Evolutionary conservation across 2,113 vertebrate species (phyloP).

Genomic region (Capreolus pygargus): DNA sequence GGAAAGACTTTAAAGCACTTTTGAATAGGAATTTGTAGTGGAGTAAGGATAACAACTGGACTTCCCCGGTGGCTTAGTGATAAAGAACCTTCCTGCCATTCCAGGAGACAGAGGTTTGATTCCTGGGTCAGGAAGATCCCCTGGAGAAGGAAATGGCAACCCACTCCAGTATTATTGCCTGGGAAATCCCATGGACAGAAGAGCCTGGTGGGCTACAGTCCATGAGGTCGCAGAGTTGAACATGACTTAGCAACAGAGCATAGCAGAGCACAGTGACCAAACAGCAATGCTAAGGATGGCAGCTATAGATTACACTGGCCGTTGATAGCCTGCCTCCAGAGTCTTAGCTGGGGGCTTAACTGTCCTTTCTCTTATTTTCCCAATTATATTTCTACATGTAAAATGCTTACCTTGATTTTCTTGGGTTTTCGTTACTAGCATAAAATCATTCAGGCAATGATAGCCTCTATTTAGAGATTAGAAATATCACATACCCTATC

Average conservation of each 20-base stretch:
- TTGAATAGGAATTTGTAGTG: neutral
- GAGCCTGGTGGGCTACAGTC: neutral
- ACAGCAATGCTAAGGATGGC: neutral
- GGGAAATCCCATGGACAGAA: neutral
- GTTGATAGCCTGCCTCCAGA: neutral
- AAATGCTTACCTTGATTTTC: slow-evolving; percentile 1
- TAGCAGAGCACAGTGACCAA: fast-evolving
- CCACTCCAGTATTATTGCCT: neutral
- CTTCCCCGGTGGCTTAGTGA: neutral
- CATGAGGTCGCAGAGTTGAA: neutral
- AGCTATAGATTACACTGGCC: neutral
- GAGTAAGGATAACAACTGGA: neutral
- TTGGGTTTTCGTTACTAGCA: neutral
- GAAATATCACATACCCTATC: neutral
- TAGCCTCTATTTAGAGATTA: slow-evolving; percentile 14
- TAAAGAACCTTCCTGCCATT: neutral
- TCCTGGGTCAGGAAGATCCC: neutral
- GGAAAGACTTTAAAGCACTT: neutral
- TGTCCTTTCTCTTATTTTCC: neutral
- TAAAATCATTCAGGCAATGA: neutral
- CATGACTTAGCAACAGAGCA: neutral
- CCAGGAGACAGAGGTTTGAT: neutral
- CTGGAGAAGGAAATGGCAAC: neutral
- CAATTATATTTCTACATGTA: neutral
- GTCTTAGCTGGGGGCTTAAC: neutral